phyloP scores from a whole-genome alignment of 2,113 vertebrate genomes.

The Antechinus stuartii region DNA sequence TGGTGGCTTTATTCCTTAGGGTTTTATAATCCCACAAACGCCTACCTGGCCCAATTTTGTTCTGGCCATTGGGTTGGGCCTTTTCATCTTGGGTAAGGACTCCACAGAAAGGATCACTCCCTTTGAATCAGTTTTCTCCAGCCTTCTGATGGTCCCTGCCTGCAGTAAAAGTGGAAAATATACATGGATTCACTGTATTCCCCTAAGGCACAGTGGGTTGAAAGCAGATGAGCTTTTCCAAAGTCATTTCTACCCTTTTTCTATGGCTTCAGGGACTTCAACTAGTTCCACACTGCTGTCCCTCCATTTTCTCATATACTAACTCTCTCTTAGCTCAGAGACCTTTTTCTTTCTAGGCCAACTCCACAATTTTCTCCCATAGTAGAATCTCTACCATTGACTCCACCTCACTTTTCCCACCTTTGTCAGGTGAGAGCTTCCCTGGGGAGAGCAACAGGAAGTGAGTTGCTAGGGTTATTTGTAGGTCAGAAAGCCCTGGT shows the following conservation, averaged over 20 bases:
- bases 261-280: not conserved
- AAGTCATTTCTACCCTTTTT: slow-evolving; percentile 10
- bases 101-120: not conserved
- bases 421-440: slow-evolving; percentile 42
- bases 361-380: not conserved
- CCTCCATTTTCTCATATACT: slow-evolving; percentile 46
- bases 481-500: slow-evolving; percentile 21
- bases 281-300: slow-evolving; percentile 14
- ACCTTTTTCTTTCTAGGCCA: slow-evolving; percentile 25
- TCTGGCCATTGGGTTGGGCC: not conserved
- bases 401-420: slow-evolving; percentile 6
- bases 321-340: not conserved
- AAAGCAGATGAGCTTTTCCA: slow-evolving; percentile 17
- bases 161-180: slow-evolving; percentile 27
- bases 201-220: not conserved
- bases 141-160: not conserved
- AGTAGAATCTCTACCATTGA: slow-evolving; percentile 34
- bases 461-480: not conserved
- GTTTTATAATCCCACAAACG: not conserved
- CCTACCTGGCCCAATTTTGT: not conserved
- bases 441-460: not conserved
- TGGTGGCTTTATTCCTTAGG: slow-evolving; percentile 8
- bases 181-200: not conserved
- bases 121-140: not conserved
- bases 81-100: not conserved